A percentile compares a stretch with the other conserved stretches of the same genome.
These are phyloP conservation scores for Myocastor coypus DNA, from an alignment of 2,113 vertebrate genomes.

Conservation along the genomic window DNA sequence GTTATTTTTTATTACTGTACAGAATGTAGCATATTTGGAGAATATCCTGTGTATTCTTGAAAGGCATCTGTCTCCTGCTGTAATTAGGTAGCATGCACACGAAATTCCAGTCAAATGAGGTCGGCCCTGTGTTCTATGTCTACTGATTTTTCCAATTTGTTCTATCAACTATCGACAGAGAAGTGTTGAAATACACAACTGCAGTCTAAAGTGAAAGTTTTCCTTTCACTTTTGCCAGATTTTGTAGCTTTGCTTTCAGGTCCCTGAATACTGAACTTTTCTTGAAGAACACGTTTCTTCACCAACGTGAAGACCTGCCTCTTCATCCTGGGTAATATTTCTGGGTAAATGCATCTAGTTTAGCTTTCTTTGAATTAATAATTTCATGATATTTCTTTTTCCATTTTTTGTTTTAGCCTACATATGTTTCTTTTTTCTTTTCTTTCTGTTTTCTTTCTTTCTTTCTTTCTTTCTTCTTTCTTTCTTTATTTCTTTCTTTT, in stretches of 20 bases:
- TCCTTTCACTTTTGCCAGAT: conserved; percentile 4
- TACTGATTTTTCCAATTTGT: background rate
- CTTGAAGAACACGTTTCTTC: background rate
- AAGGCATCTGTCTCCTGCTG: background rate
- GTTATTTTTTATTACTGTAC: background rate
- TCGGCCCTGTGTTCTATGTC: background rate
- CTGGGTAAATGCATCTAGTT: background rate
- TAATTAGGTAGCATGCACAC: background rate
- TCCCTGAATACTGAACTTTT: background rate
- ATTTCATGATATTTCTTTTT: background rate
- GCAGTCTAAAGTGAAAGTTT: background rate
- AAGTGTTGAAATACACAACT: background rate
- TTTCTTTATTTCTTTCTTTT: too few relatives aligned
- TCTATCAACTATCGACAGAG: background rate
- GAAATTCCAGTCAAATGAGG: background rate
- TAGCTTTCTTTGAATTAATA: background rate
- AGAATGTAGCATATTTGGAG: background rate
- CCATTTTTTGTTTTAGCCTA: background rate
- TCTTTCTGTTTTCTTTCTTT: too few relatives aligned
- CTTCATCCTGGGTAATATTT: background rate
- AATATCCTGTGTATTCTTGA: background rate
- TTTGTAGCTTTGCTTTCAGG: conserved; percentile 17
- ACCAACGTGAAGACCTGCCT: background rate
- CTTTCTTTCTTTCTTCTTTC: too few relatives aligned
- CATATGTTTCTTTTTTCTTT: too few relatives aligned